Base-by-base conservation (phyloP, 2,797 vertebrate genomes). In the Picus viridis region DNA sequence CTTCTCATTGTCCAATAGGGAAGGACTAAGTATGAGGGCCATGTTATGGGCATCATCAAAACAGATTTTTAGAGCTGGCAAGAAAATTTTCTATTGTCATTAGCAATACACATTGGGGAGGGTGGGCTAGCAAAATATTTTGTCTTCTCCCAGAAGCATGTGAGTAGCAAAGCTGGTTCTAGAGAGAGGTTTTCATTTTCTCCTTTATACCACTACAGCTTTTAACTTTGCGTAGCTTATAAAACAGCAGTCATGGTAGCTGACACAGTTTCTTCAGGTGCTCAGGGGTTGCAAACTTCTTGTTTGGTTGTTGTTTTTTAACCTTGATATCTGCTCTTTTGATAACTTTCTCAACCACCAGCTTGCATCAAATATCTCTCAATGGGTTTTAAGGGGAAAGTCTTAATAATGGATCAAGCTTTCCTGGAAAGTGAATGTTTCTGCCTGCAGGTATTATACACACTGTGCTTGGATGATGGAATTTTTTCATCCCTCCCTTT, bases 361-460 rank as follows among this genome's bases (percentile, higher is more conserved):
- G 30, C 77, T 86, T 83, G 61, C 10, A 88, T 80, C 51, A 53
- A 92, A 93, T 70, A 41, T 30, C 10, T 86, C 67, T 72, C 65
- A 64, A 39, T 16, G 26, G 17, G 24, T 69, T 71, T 91, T 74
- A 81, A 91, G 86, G 11, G 41, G 88, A 91, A 79, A 62, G 51
- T 64, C 67, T 71, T 93, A 54, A 57, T 74, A 85, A 88, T 19
- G 53, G 58, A 62, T 73, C 63, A 82, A 86, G 16, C 1, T 15
- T 95, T 93, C 81, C 61, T 92, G 86, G 83, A 94, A 92, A 77
- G 83, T 75, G 41, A 54, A 83, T 92, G 71, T 74, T 93, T 63
- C 64, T 90, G 43, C 78, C 67, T 77, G 49, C 81, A 83, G 24
- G 32, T 74, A 61, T 81, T 74, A 62, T 27, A 56, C 29, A 63